Base-by-base conservation (phyloP, 2,888 invertebrate genomes). In the Aphelenchoides bicaudatus region DNA sequence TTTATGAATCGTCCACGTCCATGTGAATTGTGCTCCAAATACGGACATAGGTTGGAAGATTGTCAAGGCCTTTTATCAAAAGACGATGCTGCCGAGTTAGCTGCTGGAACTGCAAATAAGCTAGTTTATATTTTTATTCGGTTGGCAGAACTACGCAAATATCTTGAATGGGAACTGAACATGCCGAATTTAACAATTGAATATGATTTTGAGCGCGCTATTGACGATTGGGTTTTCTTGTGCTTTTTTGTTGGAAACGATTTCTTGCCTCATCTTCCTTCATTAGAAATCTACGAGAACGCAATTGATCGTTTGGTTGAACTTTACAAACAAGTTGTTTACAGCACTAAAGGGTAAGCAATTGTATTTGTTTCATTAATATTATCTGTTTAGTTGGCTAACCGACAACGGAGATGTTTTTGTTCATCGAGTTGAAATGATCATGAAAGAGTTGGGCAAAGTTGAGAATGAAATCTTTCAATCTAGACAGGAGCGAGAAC, bases 151-250 rank as follows among this genome's bases (percentile, higher is more conserved):
- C 65, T 98, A 25, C 83, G 93, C 29, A 96, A 98, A 81, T 98
- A 98, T 81, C 83, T 98, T 25, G 89, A 89, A 79, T 86, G 85
- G 75, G 94, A 96, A 68, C 83, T 96, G 55, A 80, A 82, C 70
- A 94, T 96, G 91, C 88, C 88, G 0, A 89, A 89, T 80, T 84
- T 96, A 37, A 92, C 94, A 2, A 96, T 98, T 80, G 83, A 85
- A 50, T 96, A 91, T 80, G 90, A 92, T 79, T 90, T 98, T 80
- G 98, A 98, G 80, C 75, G 96, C 56, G 91, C 88, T 0, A 80
- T 99, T 16, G 98, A 98, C 79, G 98, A 99, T 82, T 99, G 96
- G 96, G 96, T 86, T n/a, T 85, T 86, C 72, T 93, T 98, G 91
- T 98, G 98, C 80, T 98, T 99, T 83, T 98, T 98, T 61, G 77